A percentile compares a stretch with the other conserved stretches of the same genome.
Evolutionary conservation across 2,888 invertebrate species (phyloP).

Genomic region (Papilio gigon): DNA sequence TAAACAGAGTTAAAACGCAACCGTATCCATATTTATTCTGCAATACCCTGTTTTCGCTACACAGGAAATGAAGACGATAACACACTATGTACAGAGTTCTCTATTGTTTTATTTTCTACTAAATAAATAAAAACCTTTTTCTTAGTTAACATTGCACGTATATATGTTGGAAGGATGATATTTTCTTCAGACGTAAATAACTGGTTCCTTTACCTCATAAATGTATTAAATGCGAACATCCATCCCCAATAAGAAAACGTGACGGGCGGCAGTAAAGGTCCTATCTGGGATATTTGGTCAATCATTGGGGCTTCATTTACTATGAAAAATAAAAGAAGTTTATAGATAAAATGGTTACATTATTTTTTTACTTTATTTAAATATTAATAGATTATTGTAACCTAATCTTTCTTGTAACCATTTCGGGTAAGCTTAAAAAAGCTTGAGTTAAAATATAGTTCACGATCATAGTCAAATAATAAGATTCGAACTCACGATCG

Average conservation of each 20-base stretch:
- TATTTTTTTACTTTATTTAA: too few species aligned
- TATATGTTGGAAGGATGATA: neutral
- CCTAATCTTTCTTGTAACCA: too few species aligned
- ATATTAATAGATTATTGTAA: too few species aligned
- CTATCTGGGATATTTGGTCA: conserved; percentile 12
- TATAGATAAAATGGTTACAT: too few species aligned
- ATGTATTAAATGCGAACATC: conserved; percentile 2
- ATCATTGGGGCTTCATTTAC: neutral
- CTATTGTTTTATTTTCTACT: neutral
- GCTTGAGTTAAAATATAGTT: too few species aligned
- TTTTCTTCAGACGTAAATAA: neutral
- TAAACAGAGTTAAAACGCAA: too few species aligned
- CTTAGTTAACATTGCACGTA: neutral
- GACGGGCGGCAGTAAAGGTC: conserved; percentile 2
- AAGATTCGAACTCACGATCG: too few species aligned
- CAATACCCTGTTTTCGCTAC: too few species aligned
- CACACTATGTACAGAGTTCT: neutral
- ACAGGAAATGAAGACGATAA: too few species aligned
- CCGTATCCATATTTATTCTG: too few species aligned
- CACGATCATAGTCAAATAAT: too few species aligned
- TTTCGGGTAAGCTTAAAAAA: too few species aligned
- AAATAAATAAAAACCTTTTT: neutral
- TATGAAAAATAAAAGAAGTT: neutral
- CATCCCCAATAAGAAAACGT: neutral
- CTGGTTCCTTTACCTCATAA: conserved; percentile 9